These are phyloP conservation scores for Triplophysa yarkandensis DNA, from an alignment of 2,797 vertebrate genomes.

Conservation along the genomic window DNA sequence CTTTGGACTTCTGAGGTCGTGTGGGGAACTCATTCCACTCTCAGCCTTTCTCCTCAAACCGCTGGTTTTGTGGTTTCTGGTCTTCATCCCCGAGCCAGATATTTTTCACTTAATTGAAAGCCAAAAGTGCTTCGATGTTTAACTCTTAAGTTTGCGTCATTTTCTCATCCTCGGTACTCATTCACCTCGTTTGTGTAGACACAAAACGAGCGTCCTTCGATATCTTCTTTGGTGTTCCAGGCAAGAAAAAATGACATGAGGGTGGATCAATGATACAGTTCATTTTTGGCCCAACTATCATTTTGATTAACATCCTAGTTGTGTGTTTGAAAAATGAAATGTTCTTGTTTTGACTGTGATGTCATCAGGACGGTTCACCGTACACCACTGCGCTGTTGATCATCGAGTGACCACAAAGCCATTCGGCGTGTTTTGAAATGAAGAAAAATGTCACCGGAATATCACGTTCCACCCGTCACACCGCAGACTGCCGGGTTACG, in stretches of 20 bases:
- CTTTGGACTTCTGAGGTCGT: conserved; percentile 64
- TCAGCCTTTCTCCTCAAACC: conserved; percentile 58
- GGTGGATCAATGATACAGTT: too few species aligned
- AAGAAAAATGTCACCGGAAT: conserved; percentile 35
- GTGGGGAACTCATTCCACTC: conserved; percentile 65
- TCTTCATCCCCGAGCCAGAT: conserved; percentile 65
- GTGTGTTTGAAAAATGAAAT: neutral
- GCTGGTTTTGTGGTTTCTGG: conserved; percentile 70
- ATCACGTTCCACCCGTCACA: conserved; percentile 7
- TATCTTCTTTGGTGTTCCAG: too few species aligned
- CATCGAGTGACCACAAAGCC: neutral
- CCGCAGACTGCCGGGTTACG: conserved; percentile 22
- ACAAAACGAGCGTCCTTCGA: too few species aligned
- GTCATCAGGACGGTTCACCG: neutral
- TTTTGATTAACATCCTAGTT: conserved; percentile 17
- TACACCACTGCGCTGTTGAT: neutral
- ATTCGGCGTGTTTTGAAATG: conserved; percentile 25
- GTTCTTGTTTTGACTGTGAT: conserved; percentile 26
- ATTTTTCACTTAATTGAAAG: conserved; percentile 65
- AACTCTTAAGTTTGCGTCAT: conserved; percentile 51
- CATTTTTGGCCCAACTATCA: too few species aligned
- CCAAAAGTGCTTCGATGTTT: conserved; percentile 52
- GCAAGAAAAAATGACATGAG: too few species aligned
- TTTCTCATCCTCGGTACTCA: too few species aligned
- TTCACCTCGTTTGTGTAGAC: too few species aligned